Evolutionary conservation across 2,113 vertebrate species (phyloP).

Genomic region (Petrocephalus microphthalmus): DNA sequence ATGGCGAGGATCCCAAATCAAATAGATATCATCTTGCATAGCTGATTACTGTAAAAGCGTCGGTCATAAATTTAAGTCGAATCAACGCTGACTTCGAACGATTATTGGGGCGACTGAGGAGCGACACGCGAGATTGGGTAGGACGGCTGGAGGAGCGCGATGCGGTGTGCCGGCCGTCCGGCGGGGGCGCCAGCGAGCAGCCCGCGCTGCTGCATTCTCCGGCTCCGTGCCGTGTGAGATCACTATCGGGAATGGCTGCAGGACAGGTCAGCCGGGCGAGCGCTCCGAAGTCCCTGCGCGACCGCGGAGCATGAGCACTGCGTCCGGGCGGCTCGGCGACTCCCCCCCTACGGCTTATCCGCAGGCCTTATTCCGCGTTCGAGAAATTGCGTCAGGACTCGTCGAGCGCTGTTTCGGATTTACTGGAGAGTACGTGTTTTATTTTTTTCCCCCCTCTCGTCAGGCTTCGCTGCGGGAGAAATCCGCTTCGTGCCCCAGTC

Average conservation of each 20-base stretch:
- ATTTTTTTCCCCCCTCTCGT: slow-evolving; percentile 24
- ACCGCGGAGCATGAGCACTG: slow-evolving; percentile 34
- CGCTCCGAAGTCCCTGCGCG: slow-evolving; percentile 33
- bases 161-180: neutral
- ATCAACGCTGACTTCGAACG: neutral
- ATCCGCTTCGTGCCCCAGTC: slow-evolving; percentile 36
- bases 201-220: slow-evolving; percentile 1
- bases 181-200: slow-evolving; percentile 53
- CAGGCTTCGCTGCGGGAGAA: slow-evolving; percentile 62
- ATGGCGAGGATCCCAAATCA: neutral
- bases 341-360: slow-evolving; percentile 14
- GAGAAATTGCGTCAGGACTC: slow-evolving; percentile 1
- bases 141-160: neutral
- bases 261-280: slow-evolving; percentile 49
- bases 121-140: neutral
- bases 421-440: neutral
- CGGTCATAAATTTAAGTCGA: neutral
- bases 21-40: neutral
- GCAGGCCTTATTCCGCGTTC: neutral
- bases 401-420: slow-evolving; percentile 6
- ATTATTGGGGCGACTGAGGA: neutral
- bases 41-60: neutral
- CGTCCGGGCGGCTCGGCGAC: slow-evolving; percentile 19
- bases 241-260: slow-evolving; percentile 64
- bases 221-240: slow-evolving; percentile 55